Conservation (phyloP, 2,797 vertebrate genomes). For the Fistularia tabacaria region DNA sequence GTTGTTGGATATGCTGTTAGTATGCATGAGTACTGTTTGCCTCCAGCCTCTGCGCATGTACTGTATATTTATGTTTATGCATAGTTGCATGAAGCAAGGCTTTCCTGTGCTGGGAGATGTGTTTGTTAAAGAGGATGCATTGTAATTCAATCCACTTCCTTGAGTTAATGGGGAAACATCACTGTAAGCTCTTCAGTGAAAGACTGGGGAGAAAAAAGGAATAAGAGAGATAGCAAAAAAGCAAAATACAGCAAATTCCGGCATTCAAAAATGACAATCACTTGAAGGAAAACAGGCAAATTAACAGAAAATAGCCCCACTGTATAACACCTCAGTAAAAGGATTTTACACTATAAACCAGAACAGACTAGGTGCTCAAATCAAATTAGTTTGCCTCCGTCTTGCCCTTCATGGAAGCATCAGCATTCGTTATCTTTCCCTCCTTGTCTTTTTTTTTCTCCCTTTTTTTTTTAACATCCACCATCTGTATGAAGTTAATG, state of each 20-base stretch:
- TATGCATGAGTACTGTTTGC: slow-evolving; percentile 17
- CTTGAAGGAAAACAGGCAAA: too few species aligned
- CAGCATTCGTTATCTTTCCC: neutral
- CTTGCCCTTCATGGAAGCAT: neutral
- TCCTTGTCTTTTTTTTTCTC: neutral
- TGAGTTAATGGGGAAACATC: slow-evolving; percentile 37
- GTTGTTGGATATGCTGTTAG: slow-evolving; percentile 2
- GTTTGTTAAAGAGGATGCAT: slow-evolving; percentile 34
- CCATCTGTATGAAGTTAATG: neutral
- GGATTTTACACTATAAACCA: too few species aligned
- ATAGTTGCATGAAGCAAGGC: slow-evolving; percentile 16
- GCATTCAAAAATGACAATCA: too few species aligned
- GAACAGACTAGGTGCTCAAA: neutral
- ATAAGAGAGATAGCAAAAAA: slow-evolving; percentile 2
- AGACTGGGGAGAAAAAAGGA: slow-evolving; percentile 8
- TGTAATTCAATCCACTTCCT: slow-evolving; percentile 49
- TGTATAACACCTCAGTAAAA: too few species aligned
- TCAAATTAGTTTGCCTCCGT: neutral
- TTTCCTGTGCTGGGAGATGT: slow-evolving; percentile 27
- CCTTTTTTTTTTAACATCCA: neutral
- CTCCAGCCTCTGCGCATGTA: slow-evolving; percentile 12
- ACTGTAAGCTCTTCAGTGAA: slow-evolving; percentile 32
- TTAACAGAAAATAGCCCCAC: too few species aligned
- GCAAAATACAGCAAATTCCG: too few species aligned
- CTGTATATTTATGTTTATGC: slow-evolving; percentile 19